Conservation (phyloP, 30 jellyfish, hydroid and myxozoan genomes). For the Rhopilema esculentum region DNA sequence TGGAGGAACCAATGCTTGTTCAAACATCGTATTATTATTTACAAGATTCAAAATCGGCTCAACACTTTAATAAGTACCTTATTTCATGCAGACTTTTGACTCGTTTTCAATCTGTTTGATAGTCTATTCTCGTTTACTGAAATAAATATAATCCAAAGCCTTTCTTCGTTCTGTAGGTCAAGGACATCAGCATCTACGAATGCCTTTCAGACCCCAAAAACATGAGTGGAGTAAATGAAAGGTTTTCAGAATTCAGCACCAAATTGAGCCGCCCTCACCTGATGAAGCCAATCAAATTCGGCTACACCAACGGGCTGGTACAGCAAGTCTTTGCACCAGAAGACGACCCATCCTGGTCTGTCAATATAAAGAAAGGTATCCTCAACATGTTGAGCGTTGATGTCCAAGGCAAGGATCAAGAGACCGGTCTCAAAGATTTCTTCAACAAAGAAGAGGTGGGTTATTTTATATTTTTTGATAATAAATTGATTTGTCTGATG, state of each 20-base stretch:
- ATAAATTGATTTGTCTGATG: too few species aligned
- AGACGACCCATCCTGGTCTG: slow-evolving; percentile 79
- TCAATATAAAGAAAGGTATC: slow-evolving; percentile 74
- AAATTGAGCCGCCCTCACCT: slow-evolving; percentile 32
- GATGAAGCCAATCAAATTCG: slow-evolving; percentile 69
- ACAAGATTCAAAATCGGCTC: too few species aligned
- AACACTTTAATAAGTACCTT: too few species aligned
- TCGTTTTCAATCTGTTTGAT: too few species aligned
- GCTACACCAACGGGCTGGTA: slow-evolving; percentile 68
- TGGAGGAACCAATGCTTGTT: too few species aligned
- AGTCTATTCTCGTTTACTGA: too few species aligned
- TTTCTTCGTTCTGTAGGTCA: slow-evolving; percentile 21
- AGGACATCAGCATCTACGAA: slow-evolving; percentile 48
- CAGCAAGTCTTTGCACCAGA: slow-evolving; percentile 47
- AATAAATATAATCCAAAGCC: too few species aligned
- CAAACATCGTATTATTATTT: too few species aligned
- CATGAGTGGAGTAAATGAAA: slow-evolving; percentile 43
- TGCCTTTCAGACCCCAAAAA: slow-evolving; percentile 76
- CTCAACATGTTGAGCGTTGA: slow-evolving; percentile 74
- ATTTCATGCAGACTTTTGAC: too few species aligned
- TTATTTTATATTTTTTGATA: neutral
- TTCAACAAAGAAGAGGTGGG: slow-evolving; percentile 76
- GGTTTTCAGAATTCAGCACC: slow-evolving; percentile 19
- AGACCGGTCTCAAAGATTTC: slow-evolving; percentile 69
- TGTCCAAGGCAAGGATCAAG: slow-evolving; percentile 67